Conservation (phyloP, 35 echinoderm and acorn worm genomes). For the Ophioderma brevispina region DNA sequence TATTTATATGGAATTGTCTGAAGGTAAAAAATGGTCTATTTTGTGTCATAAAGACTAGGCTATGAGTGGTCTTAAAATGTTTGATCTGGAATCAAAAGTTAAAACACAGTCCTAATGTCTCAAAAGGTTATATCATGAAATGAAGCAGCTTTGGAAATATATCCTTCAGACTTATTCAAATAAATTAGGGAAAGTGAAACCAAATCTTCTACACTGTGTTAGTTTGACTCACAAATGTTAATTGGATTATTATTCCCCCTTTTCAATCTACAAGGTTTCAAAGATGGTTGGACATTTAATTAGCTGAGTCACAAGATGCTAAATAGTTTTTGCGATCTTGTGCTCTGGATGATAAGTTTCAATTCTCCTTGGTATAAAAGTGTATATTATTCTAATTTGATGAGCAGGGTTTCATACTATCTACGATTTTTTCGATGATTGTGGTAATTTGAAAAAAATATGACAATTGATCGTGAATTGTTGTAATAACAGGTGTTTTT, state of each 20-base stretch:
- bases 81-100: background rate
- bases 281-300: background rate
- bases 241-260: background rate
- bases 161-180: background rate
- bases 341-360: background rate
- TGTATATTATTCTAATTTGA: background rate
- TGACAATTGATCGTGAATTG: background rate
- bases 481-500: background rate
- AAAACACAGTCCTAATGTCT: background rate
- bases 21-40: background rate
- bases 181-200: background rate
- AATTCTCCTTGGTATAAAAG: background rate
- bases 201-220: background rate
- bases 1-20: background rate
- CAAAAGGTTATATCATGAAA: background rate
- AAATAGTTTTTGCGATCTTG: background rate
- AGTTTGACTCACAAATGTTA: background rate
- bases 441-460: background rate
- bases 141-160: background rate
- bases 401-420: background rate
- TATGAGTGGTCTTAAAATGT: background rate
- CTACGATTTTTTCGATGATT: background rate
- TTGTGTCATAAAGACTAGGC: background rate
- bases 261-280: background rate
- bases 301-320: background rate